Percentiles rank a stretch among this genome's conserved stretches.
These are phyloP conservation scores for Cephus pulcher DNA, from an alignment of 2,888 invertebrate species.

Conservation along the genomic window DNA sequence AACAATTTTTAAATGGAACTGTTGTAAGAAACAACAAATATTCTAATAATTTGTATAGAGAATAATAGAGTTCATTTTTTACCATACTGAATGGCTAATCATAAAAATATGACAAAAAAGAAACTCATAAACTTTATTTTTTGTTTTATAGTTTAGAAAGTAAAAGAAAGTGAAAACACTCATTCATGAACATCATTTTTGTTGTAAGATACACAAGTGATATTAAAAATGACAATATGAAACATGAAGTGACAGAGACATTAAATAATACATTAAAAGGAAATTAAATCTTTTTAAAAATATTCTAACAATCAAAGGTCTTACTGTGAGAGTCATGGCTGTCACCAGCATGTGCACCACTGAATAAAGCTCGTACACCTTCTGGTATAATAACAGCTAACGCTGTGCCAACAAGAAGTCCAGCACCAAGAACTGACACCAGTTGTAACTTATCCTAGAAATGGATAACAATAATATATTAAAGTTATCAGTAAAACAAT, in stretches of 20 bases:
- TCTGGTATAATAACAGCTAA: conserved; percentile 98
- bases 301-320: neutral
- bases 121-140: neutral
- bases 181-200: neutral
- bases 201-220: neutral
- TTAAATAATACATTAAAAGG: neutral
- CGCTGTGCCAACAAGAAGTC: conserved; percentile 96
- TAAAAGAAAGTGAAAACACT: neutral
- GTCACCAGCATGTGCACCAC: conserved; percentile 38
- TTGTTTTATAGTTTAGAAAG: neutral
- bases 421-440: conserved; percentile 96
- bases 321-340: conserved; percentile 25
- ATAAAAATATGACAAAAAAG: neutral
- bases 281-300: neutral
- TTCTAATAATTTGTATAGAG: neutral
- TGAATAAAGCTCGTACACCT: conserved; percentile 87
- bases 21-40: neutral
- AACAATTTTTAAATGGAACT: neutral
- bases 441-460: conserved; percentile 91
- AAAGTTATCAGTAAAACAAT: neutral
- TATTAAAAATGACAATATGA: neutral
- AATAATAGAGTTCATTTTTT: neutral
- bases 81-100: neutral
- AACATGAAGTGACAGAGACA: neutral
- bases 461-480: conserved; percentile 34